Conservation (phyloP, 2,797 vertebrate species). For the Emydoidea blandingii region DNA sequence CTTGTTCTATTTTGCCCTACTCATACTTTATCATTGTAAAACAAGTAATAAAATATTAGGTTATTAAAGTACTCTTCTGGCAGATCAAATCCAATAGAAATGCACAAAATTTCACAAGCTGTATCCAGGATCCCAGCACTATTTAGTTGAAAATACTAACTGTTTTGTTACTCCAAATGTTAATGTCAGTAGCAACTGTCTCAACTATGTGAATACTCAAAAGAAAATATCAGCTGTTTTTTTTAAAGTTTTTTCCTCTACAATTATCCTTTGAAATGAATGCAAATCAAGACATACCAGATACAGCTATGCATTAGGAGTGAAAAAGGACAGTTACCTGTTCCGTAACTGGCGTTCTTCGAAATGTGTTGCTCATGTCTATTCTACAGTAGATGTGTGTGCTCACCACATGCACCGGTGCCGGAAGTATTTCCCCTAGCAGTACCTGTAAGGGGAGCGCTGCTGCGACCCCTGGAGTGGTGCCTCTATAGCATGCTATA, state of each 20-base stretch:
- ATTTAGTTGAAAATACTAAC: neutral
- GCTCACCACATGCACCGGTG: too few relatives aligned
- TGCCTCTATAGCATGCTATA: too few relatives aligned
- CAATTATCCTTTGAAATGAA: rapidly evolving
- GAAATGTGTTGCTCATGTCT: too few relatives aligned
- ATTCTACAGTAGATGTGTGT: too few relatives aligned
- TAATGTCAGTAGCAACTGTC: neutral
- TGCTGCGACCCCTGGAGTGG: too few relatives aligned
- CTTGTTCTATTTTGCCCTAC: neutral
- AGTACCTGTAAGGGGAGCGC: too few relatives aligned
- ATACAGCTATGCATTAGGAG: neutral
- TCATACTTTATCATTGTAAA: neutral
- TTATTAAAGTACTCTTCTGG: neutral
- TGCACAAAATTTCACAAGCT: neutral
- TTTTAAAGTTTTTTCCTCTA: neutral
- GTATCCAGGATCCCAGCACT: neutral
- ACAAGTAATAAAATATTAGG: neutral
- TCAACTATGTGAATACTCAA: neutral
- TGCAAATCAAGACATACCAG: neutral
- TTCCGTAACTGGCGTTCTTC: too few relatives aligned
- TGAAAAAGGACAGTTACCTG: neutral
- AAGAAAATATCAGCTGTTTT: neutral
- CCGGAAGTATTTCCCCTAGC: too few relatives aligned
- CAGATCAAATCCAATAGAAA: neutral
- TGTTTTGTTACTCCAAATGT: neutral